These are phyloP conservation scores for Monarcha castaneiventris DNA, from an alignment of 2,113 vertebrate genomes.

Conservation along the genomic window DNA sequence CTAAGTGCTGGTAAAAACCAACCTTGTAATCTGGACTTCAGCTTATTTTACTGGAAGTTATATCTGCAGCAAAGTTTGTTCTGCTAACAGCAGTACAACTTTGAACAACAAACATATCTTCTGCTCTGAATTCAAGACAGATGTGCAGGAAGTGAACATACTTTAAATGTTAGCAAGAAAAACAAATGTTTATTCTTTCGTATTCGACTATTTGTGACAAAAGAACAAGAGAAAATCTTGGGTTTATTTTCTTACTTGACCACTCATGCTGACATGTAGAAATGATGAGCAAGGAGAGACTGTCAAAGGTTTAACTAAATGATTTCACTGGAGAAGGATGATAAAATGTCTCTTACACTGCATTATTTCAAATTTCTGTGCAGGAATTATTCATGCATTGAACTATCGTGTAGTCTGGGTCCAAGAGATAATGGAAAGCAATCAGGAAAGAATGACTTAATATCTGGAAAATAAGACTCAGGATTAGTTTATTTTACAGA, in stretches of 20 bases:
- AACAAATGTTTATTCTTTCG: conserved; percentile 14
- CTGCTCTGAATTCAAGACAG: conserved; percentile 4
- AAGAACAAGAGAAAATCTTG: neutral
- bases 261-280: neutral
- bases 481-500: neutral
- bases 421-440: neutral
- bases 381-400: neutral
- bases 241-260: neutral
- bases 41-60: neutral
- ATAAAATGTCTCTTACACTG: neutral
- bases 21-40: neutral
- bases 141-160: neutral
- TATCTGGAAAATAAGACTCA: neutral
- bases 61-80: neutral
- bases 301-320: neutral
- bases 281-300: neutral
- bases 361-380: neutral
- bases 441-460: neutral
- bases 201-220: neutral
- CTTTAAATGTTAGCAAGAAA: neutral
- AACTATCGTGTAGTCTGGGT: neutral
- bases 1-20: neutral
- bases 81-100: neutral
- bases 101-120: neutral
- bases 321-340: neutral